Percentiles rank a stretch among this genome's conserved stretches.
Evolutionary conservation across 2,113 vertebrate species (phyloP).

Genomic region (Fregetta grallaria): DNA sequence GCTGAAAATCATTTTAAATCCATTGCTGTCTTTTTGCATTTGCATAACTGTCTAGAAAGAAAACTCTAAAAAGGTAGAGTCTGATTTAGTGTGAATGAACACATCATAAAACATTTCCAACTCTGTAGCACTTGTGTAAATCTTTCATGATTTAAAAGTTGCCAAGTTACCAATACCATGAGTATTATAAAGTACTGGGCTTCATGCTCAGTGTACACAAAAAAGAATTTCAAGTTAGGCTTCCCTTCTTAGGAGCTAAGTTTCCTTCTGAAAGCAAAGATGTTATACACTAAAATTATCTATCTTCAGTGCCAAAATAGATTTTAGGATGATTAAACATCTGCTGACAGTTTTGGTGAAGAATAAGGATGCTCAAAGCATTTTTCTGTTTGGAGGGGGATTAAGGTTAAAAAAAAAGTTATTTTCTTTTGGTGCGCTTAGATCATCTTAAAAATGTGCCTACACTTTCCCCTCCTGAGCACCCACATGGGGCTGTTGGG

Average conservation of each 20-base stretch:
- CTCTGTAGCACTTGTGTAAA: slow-evolving; percentile 46
- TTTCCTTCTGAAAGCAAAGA: background rate
- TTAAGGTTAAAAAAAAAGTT: background rate
- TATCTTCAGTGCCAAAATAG: background rate
- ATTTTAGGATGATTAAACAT: background rate
- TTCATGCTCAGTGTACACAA: background rate
- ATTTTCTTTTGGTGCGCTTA: background rate
- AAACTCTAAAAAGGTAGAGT: slow-evolving; percentile 48
- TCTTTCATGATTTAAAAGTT: slow-evolving; percentile 64
- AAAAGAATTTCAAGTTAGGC: background rate
- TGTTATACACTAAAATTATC: background rate
- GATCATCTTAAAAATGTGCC: background rate
- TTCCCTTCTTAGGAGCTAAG: background rate
- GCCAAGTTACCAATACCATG: slow-evolving; percentile 6
- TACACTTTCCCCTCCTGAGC: background rate
- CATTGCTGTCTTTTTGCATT: slow-evolving; percentile 69
- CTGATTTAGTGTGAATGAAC: slow-evolving; percentile 72
- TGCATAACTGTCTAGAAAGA: slow-evolving; percentile 58
- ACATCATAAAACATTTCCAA: slow-evolving; percentile 67
- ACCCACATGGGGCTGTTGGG: accelerated
- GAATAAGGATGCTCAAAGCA: background rate
- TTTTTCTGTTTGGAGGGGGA: background rate
- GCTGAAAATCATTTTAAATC: slow-evolving; percentile 64
- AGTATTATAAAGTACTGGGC: background rate
- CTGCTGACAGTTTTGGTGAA: background rate